phyloP scores from a whole-genome alignment of 2,113 vertebrate genomes.

The Pithys albifrons region DNA sequence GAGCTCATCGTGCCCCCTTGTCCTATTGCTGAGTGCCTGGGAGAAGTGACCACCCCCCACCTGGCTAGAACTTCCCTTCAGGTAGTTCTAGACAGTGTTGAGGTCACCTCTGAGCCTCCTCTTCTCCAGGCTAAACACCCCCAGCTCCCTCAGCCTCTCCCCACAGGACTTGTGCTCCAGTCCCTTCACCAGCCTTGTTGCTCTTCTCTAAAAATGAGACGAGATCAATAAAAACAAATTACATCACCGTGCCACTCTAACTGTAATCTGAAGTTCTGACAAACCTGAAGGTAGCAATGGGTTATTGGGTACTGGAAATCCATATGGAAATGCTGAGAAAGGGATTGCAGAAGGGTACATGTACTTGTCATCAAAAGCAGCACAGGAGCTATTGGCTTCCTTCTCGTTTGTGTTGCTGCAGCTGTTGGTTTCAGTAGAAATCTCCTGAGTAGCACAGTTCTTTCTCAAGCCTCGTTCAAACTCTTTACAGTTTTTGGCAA shows the following conservation, averaged over 20 bases:
- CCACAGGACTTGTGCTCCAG: no score
- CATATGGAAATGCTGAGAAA: constrained; percentile 78
- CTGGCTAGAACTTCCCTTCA: no score
- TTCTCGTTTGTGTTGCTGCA: constrained; percentile 76
- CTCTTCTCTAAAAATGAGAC: not conserved
- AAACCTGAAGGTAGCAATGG: constrained; percentile 74
- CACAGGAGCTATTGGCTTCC: constrained; percentile 74
- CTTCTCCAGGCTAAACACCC: no score
- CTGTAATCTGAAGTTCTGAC: not conserved
- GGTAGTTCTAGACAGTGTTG: no score
- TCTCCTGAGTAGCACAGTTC: constrained; percentile 71
- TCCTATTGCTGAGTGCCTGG: no score
- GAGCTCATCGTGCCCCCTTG: no score
- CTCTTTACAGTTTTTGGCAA: constrained; percentile 77
- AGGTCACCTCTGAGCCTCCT: no score
- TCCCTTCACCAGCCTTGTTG: no score
- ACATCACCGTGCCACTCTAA: not conserved
- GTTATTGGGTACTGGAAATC: constrained; percentile 77
- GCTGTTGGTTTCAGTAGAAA: constrained; percentile 70
- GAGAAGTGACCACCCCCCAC: no score
- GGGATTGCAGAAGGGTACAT: constrained; percentile 75
- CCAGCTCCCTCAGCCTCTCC: no score
- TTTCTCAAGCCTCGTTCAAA: constrained; percentile 75
- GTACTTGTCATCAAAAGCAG: constrained; percentile 83
- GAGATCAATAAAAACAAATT: not conserved